Evolutionary conservation across 2,888 invertebrate genomes (phyloP), one percentile per base, ranked within the genome.

Genomic region (Aphodius granarius): DNA sequence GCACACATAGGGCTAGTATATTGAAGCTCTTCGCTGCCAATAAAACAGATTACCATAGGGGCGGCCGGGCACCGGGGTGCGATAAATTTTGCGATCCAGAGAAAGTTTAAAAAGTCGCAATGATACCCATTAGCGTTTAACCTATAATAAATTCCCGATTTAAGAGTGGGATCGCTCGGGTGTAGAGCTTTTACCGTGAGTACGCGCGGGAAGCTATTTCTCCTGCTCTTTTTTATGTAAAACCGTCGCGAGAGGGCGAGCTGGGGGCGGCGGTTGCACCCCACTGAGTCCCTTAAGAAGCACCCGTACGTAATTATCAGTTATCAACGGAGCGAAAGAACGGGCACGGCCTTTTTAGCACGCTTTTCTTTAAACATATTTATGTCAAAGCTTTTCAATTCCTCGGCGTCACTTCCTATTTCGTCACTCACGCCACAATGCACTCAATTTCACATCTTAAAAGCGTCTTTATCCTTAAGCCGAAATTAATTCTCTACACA

Each of bases 281-380:
- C 84, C 82, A 83, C 78, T 79, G 82, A 81, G 79, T 85, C 86
- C 85, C 86, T 86, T 86, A 84, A 84, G 86, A 86, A 87, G 87
- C 86, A 86, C 86, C 86, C 86, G 86, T 84, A 86, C 86, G 86
- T 87, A 87, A 87, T 87, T 87, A 87, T 86, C 86, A 84, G 86
- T 86, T 86, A 86, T 84, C 86, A 81, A 74, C 84, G 83, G 81
- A 82, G 83, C 85, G 85, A 85, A 84, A 86, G 85, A 84, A 85
- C 85, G 83, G 84, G 83, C 85, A 83, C 84, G 84, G 43, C 43
- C 85, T 86, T 85, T 86, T 86, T 85, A 84, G 84, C 84, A 83
- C 84, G 84, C 82, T 83, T 83, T 85, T 86, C 85, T 86, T 86
- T 85, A 86, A 86, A 85, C 84, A 86, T 86, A 86, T 86, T 86